Evolutionary conservation across 64 coral and sea anemone genomes (phyloP).

Genomic region (Platygyra sinensis): DNA sequence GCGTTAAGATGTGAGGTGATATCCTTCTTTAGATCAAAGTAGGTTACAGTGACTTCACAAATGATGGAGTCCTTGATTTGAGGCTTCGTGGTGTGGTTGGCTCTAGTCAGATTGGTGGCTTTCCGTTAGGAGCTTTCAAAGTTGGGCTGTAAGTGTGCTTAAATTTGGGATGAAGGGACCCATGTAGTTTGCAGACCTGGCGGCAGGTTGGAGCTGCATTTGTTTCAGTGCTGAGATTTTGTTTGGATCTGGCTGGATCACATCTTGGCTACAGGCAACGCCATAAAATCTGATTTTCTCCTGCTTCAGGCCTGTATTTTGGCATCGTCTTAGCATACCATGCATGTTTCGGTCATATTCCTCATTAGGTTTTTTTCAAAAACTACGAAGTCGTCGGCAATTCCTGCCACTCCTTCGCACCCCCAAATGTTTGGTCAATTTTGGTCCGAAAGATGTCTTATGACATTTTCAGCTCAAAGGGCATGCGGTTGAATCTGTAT

Average conservation of each 20-base stretch:
- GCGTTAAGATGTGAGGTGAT: constrained; percentile 30
- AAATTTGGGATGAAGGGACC: constrained; percentile 51
- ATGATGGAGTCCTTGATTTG: constrained; percentile 22
- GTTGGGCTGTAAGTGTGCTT: constrained; percentile 22
- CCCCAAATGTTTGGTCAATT: constrained; percentile 59
- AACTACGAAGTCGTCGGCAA: constrained; percentile 23
- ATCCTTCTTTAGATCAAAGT: constrained; percentile 18
- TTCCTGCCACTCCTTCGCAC: constrained; percentile 44
- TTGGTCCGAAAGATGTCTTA: constrained; percentile 30
- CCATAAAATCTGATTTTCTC: constrained; percentile 36
- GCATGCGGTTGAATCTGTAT: constrained; percentile 51
- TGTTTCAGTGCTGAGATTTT: constrained; percentile 32
- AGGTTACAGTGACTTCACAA: constrained; percentile 33
- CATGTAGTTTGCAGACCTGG: constrained; percentile 48
- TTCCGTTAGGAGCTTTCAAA: constrained; percentile 3
- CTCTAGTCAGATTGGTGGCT: not conserved
- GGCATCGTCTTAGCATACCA: constrained; percentile 18
- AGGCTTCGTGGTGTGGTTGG: not conserved
- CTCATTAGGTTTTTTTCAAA: not conserved
- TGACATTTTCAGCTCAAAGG: constrained; percentile 46
- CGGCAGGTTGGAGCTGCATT: constrained; percentile 13
- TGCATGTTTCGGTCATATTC: constrained; percentile 31
- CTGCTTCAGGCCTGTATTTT: constrained; percentile 30
- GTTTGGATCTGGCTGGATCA: constrained; percentile 16
- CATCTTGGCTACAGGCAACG: constrained; percentile 11